phyloP scores from a whole-genome alignment of 2,113 vertebrate species.

The Pachyramphus minor region DNA sequence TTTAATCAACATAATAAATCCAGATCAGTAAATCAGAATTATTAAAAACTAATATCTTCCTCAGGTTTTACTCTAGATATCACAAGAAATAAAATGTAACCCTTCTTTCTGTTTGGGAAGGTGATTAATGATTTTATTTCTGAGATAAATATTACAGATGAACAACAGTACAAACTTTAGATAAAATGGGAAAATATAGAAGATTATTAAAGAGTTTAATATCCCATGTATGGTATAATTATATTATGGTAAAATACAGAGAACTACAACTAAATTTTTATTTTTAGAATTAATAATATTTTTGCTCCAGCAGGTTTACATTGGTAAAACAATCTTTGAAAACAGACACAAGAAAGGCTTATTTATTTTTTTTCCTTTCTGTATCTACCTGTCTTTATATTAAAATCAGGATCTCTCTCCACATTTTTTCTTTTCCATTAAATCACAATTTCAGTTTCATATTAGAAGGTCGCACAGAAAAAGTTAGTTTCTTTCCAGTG shows the following conservation, averaged over 20 bases:
- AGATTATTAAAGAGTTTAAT: constrained; percentile 70
- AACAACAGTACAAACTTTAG: neutral
- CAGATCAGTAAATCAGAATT: constrained; percentile 39
- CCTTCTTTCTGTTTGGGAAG: constrained; percentile 13
- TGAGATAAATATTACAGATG: constrained; percentile 38
- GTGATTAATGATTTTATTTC: constrained; percentile 66
- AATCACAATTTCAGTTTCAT: neutral
- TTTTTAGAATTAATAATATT: constrained; percentile 43
- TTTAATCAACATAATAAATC: neutral
- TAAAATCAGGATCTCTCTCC: constrained; percentile 32
- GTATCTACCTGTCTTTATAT: neutral
- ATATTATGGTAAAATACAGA: constrained; percentile 56
- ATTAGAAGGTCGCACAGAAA: neutral
- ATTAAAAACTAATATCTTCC: constrained; percentile 48
- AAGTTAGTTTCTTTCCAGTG: neutral
- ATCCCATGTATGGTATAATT: constrained; percentile 55
- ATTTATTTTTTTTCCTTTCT: neutral
- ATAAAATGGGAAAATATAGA: constrained; percentile 15
- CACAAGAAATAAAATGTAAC: constrained; percentile 19
- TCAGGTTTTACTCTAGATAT: constrained; percentile 9
- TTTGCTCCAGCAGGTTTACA: constrained; percentile 23
- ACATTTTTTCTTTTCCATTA: neutral
- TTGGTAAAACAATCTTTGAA: constrained; percentile 42
- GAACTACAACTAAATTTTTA: constrained; percentile 21
- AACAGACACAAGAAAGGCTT: neutral